These are phyloP conservation scores for Callimorpha dominula DNA, from an alignment of 2,888 invertebrate species.

Conservation along the genomic window DNA sequence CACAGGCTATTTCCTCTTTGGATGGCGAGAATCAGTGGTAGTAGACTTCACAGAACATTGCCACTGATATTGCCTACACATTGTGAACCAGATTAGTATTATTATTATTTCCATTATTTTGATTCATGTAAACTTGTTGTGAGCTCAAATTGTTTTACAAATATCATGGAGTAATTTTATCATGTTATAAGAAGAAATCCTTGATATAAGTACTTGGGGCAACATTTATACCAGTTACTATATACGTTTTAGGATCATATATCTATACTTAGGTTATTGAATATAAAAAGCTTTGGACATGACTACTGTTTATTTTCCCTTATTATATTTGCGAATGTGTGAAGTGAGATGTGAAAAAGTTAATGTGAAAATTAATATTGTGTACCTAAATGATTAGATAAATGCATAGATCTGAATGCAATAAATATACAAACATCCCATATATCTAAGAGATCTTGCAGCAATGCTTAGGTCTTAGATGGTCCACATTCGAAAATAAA, in stretches of 20 bases:
- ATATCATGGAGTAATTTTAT: conserved; percentile 74
- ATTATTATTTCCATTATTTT: conserved; percentile 41
- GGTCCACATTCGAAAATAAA: no score
- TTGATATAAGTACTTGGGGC: conserved; percentile 70
- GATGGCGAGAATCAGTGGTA: conserved; percentile 97
- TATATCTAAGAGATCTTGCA: no score
- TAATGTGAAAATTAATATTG: no score
- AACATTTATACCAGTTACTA: conserved; percentile 81
- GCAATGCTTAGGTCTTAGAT: no score
- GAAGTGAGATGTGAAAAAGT: no score
- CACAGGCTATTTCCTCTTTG: conserved; percentile 97
- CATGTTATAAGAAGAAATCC: conserved; percentile 77
- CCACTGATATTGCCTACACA: conserved; percentile 88
- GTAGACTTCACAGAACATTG: conserved; percentile 98
- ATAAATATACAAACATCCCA: no score
- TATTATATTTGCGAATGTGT: no score
- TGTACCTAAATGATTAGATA: no score
- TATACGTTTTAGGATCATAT: conserved; percentile 68
- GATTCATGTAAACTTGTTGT: conserved; percentile 65
- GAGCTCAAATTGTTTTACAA: conserved; percentile 72
- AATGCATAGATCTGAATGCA: no score
- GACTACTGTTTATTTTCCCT: conserved; percentile 44
- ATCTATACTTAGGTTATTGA: conserved; percentile 68
- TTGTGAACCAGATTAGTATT: conserved; percentile 50
- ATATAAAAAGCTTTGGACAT: conserved; percentile 64